These are phyloP conservation scores for Panonychus citri DNA, from an alignment of 1,140 invertebrate species.

Conservation along the genomic window DNA sequence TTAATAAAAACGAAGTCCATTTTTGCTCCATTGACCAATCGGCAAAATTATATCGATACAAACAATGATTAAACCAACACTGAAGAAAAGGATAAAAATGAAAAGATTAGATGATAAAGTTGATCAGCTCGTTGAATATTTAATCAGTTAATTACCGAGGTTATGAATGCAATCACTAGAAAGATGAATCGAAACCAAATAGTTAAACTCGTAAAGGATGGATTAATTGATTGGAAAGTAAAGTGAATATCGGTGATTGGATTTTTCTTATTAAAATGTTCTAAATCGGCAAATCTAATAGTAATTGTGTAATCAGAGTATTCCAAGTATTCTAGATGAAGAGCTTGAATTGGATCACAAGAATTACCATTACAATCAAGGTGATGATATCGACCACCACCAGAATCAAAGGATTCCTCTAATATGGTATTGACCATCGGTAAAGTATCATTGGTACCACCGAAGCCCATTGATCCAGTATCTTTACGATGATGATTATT, in stretches of 20 bases:
- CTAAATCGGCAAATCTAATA: conserved; percentile 3
- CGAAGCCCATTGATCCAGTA: too few species aligned
- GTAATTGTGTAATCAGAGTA: conserved; percentile 5
- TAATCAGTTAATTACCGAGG: too few species aligned
- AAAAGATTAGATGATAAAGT: not conserved
- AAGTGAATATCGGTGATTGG: conserved; percentile 7
- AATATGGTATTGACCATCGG: not conserved
- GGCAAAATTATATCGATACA: conserved; percentile 60
- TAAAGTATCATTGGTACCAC: not conserved
- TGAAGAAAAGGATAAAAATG: conserved; percentile 24
- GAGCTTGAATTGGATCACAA: conserved; percentile 9
- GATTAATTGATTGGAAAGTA: conserved; percentile 73
- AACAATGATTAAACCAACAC: conserved; percentile 71
- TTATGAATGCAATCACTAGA: conserved; percentile 54
- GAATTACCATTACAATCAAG: conserved; percentile 5
- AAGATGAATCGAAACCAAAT: conserved; percentile 91
- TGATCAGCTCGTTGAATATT: conserved; percentile 23
- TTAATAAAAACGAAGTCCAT: conserved; percentile 72
- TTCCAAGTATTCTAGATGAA: conserved; percentile 7
- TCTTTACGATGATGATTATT: not conserved
- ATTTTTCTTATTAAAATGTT: conserved; percentile 9
- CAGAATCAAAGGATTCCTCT: not conserved
- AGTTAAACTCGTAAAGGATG: conserved; percentile 81
- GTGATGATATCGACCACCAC: conserved; percentile 2
- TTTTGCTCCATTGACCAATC: conserved; percentile 97